These are phyloP conservation scores for Cariama cristata DNA, from an alignment of 2,113 vertebrate species.

Conservation along the genomic window DNA sequence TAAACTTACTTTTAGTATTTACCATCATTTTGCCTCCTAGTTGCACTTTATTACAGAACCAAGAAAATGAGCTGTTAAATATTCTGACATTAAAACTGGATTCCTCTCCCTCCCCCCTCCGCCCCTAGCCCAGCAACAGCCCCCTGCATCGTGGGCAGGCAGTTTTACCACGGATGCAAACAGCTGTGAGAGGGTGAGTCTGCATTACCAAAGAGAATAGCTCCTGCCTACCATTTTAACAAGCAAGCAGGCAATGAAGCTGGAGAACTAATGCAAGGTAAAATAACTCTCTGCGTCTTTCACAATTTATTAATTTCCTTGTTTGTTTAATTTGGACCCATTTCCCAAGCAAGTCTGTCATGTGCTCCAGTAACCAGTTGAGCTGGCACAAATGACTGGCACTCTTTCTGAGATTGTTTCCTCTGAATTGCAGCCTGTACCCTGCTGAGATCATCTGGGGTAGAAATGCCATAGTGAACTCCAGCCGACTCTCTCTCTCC, in stretches of 20 bases:
- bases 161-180: neutral
- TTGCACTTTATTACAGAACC: neutral
- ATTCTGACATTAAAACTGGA: neutral
- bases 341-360: neutral
- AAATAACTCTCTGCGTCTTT: neutral
- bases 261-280: neutral
- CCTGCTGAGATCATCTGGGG: neutral
- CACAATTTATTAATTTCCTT: neutral
- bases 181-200: neutral
- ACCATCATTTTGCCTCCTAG: neutral
- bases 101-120: neutral
- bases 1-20: neutral
- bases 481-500: neutral
- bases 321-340: neutral
- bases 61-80: neutral
- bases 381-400: neutral
- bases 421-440: neutral
- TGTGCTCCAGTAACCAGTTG: neutral
- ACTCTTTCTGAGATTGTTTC: neutral
- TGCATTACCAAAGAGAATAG: neutral
- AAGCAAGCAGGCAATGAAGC: neutral
- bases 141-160: neutral
- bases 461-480: neutral
- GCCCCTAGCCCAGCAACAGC: neutral
- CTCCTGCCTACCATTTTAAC: neutral